Evolutionary conservation across 2,797 vertebrate genomes (phyloP), one percentile per base, ranked within the genome.

Genomic region (Australoheros facetus): DNA sequence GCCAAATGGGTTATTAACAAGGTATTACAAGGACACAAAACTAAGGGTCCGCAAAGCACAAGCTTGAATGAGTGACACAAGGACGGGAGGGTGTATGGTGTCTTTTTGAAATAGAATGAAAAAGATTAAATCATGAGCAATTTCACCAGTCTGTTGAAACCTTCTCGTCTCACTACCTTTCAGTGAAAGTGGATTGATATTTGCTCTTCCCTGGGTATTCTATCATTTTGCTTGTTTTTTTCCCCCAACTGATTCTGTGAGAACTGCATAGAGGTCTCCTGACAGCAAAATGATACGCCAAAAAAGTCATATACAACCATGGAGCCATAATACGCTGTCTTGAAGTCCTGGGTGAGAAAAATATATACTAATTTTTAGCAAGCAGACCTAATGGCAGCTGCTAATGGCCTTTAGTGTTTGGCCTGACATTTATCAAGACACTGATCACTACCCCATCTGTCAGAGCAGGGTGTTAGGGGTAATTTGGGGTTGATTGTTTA

Each of bases 371-470:
- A 64, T 87, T 73, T 88, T 82, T 51, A 37, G 56, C 42, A 60
- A 56, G 69, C 55, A 75, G 70, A 78, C 45, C 71, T 55, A 85
- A 76, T 71, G 80, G 78, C 57, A 77, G 76, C 64, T 77, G 62
- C 58, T 87, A 79, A 72, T 69, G 45, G 69, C 54, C 79, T 81
- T 78, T 54, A 51, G 77, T 78, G 77, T 81, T 73, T 78, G 59
- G 62, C 62, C 56, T 82, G 81, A 80, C 80, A 84, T 88, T 86
- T 84, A 87, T 84, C 78, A 89, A 76, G 71, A 81, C 55, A 48
- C 60, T 79, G 60, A 81, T 83, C 37, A 4, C 76, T 80, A 81
- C 71, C 79, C 70, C 76, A 64, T 81, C 82, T 80, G 82, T 88
- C 76, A 71, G 54, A 78, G 75, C 59, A 9, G 28, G 28, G 51